phyloP scores from a whole-genome alignment of 2,888 invertebrate species.

The Ectemnius continuus region DNA sequence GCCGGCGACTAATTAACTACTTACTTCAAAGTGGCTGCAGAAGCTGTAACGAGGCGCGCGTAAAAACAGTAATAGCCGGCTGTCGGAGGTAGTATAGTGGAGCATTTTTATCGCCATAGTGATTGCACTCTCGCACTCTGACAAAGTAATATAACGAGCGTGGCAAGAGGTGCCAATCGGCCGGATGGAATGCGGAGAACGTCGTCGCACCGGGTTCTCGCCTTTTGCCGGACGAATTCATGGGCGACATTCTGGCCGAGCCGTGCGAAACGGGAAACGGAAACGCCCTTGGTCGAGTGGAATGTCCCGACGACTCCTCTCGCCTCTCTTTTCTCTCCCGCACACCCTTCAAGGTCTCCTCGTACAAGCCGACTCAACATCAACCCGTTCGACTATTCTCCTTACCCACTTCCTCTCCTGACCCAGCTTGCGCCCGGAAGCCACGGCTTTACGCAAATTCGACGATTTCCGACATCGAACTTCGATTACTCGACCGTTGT shows the following conservation, averaged over 20 bases:
- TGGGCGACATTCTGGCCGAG: conserved; percentile 57
- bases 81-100: conserved; percentile 39
- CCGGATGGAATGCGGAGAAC: conserved; percentile 57
- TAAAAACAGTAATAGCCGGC: no score
- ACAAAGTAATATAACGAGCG: conserved; percentile 54
- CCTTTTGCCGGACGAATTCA: conserved; percentile 56
- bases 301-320: conserved; percentile 52
- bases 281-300: conserved; percentile 59
- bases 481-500: background rate
- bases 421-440: background rate
- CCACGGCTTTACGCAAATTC: background rate
- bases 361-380: background rate
- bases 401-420: background rate
- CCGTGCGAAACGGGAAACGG: conserved; percentile 68
- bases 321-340: background rate
- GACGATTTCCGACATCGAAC: background rate
- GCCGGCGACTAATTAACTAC: no score
- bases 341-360: conserved; percentile 26
- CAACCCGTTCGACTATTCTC: no score
- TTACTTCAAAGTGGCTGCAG: no score
- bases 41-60: no score
- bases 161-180: conserved; percentile 56
- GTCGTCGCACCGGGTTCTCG: conserved; percentile 52
- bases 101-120: conserved; percentile 44
- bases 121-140: conserved; percentile 37